Evolutionary conservation across 1,140 invertebrate species (phyloP).

Genomic region (Gonioctena quinquepunctata): DNA sequence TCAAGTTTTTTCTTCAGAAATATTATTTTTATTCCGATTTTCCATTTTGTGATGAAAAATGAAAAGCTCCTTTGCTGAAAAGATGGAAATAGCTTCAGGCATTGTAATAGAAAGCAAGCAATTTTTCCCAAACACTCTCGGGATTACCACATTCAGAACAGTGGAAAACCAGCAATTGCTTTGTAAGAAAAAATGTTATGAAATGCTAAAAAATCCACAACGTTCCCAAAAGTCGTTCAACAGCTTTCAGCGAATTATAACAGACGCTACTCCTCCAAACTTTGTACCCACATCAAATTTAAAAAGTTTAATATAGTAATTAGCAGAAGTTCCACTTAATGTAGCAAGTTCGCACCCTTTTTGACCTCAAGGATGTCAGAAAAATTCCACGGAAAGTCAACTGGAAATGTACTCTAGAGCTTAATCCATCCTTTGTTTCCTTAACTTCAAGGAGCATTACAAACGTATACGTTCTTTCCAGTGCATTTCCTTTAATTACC

Average conservation of each 20-base stretch:
- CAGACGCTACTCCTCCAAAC: background rate
- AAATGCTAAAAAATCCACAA: no score
- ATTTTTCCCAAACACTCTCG: no score
- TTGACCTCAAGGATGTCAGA: background rate
- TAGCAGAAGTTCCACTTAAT: background rate
- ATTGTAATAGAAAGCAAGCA: no score
- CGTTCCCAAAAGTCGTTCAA: no score
- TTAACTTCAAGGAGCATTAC: background rate
- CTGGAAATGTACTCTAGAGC: background rate
- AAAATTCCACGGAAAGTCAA: background rate
- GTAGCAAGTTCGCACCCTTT: background rate
- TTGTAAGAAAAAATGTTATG: no score
- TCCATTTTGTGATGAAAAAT: no score
- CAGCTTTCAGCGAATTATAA: background rate
- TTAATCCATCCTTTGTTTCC: background rate
- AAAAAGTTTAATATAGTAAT: constrained; percentile 1
- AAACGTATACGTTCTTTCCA: background rate
- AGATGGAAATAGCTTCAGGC: no score
- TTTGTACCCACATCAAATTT: background rate
- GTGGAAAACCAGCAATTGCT: no score
- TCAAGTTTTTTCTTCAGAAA: no score
- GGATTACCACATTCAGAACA: no score
- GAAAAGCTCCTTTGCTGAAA: no score
- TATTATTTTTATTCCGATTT: no score
- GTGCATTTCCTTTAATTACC: background rate